Conservation (phyloP, 1,140 invertebrate species). For the Drosophila nigrodunni region DNA sequence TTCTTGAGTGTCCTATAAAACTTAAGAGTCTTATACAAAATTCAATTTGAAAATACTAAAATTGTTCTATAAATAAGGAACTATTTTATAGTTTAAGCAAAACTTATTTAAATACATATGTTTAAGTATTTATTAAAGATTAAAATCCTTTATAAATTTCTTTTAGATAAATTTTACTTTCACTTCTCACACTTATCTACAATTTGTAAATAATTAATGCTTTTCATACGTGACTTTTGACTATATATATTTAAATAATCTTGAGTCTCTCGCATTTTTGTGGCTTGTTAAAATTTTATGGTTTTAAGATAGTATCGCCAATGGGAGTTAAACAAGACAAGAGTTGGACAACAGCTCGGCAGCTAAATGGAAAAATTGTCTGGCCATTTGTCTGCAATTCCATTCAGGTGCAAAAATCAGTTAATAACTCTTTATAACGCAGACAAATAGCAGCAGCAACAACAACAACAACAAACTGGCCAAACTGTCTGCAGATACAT, state of each 20-base stretch:
- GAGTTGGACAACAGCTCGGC: constrained; percentile 24
- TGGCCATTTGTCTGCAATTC: constrained; percentile 61
- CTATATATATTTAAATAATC: not conserved
- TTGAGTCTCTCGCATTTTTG: not conserved
- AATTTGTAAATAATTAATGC: not conserved
- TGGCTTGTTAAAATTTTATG: not conserved
- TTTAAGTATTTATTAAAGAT: no score
- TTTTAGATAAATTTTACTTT: no score
- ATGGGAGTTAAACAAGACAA: not conserved
- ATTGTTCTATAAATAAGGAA: no score
- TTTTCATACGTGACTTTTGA: not conserved
- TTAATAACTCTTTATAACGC: constrained; percentile 75
- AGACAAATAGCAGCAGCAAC: constrained; percentile 55
- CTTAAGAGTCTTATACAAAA: no score
- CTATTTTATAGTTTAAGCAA: no score
- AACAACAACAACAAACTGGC: constrained; percentile 29
- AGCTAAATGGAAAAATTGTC: constrained; percentile 46
- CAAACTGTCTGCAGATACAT: constrained; percentile 34
- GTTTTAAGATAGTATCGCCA: not conserved
- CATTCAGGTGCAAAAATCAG: constrained; percentile 68
- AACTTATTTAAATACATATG: no score
- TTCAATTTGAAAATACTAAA: no score
- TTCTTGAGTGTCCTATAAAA: no score
- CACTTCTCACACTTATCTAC: no score
- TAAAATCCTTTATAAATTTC: no score